Base-by-base conservation (phyloP, 64 coral and sea anemone species). In the Pocillopora verrucosa region DNA sequence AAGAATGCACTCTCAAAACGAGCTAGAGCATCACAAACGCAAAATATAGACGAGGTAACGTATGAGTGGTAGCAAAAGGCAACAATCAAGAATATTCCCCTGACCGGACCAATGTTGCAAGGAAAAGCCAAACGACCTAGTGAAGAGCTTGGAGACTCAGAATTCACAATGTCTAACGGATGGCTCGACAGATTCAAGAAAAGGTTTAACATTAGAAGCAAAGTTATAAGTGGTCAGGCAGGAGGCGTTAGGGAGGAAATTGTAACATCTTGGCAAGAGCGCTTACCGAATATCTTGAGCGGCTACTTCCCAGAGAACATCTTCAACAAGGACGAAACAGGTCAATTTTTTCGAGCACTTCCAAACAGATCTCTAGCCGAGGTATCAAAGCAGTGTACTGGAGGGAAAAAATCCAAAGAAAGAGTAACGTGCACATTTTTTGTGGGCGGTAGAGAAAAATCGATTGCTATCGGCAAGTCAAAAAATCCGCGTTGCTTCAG, bases 371-470 rank as follows among this genome's bases (percentile, higher is more conserved):
- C 74, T 74, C 65, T 89, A 20, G 76, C 75, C 65, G 76, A 67
- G 65, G 84, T 24, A 56, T 56, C 64, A 75, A 84, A 84, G 79
- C 82, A 82, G 56, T 91, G 90, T 56, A 75, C 57, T 17, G 83
- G 76, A 59, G 75, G 83, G n/a, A 92, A 92, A 73, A 76, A 86
- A 22, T 84, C 75, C 83, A 87, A 92, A 76, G 82, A 92, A 59
- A 79, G 90, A 87, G 36, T 59, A 14, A 92, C 83, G 36, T 78
- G 82, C 36, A 83, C 78, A 45, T 91, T 91, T 77, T 91, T 91
- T 91, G 72, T 78, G 19, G 91, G 67, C 9, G 85, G 70, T 41
- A 88, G 72, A 36, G 91, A 92, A 57, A 41, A 72, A 34, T 59
- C 59, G 57, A 92, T 87, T 70, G 74, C 87, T 57, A 92, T 78